Evolutionary conservation across 2,113 vertebrate genomes (phyloP), one percentile per base, ranked within the genome.

Genomic region (Pandion haliaetus): DNA sequence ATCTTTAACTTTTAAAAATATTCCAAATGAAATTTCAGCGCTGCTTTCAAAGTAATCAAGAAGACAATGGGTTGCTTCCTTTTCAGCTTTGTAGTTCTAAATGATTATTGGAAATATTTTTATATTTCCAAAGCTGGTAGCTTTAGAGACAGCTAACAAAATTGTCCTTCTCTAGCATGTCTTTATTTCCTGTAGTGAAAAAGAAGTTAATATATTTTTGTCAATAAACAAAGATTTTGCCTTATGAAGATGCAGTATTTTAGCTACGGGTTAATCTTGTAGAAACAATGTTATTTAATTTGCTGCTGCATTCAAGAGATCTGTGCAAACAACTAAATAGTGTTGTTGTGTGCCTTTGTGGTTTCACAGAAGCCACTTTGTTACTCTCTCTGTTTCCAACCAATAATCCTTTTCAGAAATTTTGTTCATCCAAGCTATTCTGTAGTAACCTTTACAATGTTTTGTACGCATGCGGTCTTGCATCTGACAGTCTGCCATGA

Each of bases 161-260:
- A 96, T 95, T 95, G 84, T 87, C 84, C 54, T 95, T 95, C 88
- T 91, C 78, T 61, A 85, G 93, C 58, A 90, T 74, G 87, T 90
- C 95, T 95, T 94, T 94, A 94, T 96, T 96, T 96, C 96, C 96
- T 96, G 90, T 87, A 62, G 90, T 66, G 62, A 73, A 90, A 80
- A 91, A 89, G 77, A 95, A 96, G 74, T 90, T 95, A 90, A 95
- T 97, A 91, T 86, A 65, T 94, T 96, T 95, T 97, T 93, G 93
- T 95, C 87, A 96, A 97, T 93, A 93, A 95, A 59, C 96, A 90
- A 91, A 91, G 92, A 80, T 92, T 96, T 94, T 95, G 54, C 85
- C 87, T 82, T 90, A 93, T 90, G 90, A 96, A 93, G 93, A 96
- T 90, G 82, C 82, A 96, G 82, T 79, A 29, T 94, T 93, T 96